Conservation (phyloP, 2,797 vertebrate species). For the Leuciscus waleckii region DNA sequence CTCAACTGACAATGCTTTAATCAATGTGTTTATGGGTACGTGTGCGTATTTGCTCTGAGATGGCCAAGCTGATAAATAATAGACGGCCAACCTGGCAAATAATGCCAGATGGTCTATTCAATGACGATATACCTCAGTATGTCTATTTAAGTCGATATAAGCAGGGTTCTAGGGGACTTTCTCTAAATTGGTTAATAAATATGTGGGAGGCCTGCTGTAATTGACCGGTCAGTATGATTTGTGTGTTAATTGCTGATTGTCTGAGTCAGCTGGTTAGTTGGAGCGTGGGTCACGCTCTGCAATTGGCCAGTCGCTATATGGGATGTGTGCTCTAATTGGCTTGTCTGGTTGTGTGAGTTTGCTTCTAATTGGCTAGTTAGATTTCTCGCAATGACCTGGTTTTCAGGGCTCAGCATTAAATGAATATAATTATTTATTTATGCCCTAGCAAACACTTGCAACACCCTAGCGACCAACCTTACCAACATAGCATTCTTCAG, state of each 20-base stretch:
- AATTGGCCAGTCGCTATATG: constrained; percentile 34
- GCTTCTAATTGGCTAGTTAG: constrained; percentile 25
- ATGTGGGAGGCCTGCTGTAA: constrained; percentile 43
- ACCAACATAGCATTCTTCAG: not conserved
- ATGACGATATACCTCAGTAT: not conserved
- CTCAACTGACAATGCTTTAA: constrained; percentile 42
- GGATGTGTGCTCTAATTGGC: constrained; percentile 30
- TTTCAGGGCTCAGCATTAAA: not conserved
- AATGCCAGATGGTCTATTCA: constrained; percentile 23
- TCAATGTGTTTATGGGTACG: constrained; percentile 39
- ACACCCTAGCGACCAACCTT: not conserved
- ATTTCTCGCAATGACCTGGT: constrained; percentile 7
- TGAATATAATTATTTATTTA: not conserved
- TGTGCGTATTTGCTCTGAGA: constrained; percentile 5
- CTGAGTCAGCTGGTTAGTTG: constrained; percentile 35
- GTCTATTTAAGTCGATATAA: constrained; percentile 27
- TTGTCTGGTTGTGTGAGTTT: constrained; percentile 16
- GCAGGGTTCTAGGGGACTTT: constrained; percentile 21
- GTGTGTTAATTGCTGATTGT: constrained; percentile 39
- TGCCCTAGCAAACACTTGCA: not conserved
- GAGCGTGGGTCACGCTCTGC: constrained; percentile 23
- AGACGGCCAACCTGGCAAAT: constrained; percentile 30
- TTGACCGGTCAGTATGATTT: constrained; percentile 44
- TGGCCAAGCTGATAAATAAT: constrained; percentile 23
- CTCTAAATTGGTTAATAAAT: constrained; percentile 49